These are phyloP conservation scores for Penaeus vannamei DNA, from an alignment of 1,140 invertebrate genomes.

Conservation along the genomic window DNA sequence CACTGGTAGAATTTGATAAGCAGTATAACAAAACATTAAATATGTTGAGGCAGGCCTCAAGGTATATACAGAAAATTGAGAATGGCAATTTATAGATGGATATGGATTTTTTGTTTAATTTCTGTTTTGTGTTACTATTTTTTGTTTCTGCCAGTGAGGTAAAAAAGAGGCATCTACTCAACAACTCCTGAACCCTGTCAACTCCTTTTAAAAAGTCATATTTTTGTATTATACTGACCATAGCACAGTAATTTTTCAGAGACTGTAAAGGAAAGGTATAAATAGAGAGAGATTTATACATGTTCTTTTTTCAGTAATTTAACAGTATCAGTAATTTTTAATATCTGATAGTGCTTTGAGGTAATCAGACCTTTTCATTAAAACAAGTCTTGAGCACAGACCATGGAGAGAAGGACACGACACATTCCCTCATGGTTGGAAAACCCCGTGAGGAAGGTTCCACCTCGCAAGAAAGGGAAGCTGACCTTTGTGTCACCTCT, in stretches of 20 bases:
- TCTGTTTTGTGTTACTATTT: neutral
- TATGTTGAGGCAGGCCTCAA: too few species aligned
- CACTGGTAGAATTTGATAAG: too few species aligned
- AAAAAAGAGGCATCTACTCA: neutral
- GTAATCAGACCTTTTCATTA: neutral
- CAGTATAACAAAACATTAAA: too few species aligned
- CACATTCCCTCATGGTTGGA: neutral
- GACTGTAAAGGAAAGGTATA: neutral
- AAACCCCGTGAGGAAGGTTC: slow-evolving; percentile 6
- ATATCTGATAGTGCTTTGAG: neutral
- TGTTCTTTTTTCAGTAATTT: slow-evolving; percentile 12
- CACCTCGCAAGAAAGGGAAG: neutral
- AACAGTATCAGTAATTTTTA: slow-evolving; percentile 1
- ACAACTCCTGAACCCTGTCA: slow-evolving; percentile 51
- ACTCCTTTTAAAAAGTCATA: slow-evolving; percentile 7
- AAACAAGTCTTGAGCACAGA: too few species aligned
- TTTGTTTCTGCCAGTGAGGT: neutral
- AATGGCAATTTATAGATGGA: too few species aligned
- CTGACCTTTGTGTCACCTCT: neutral
- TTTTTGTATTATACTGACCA: neutral
- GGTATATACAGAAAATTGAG: too few species aligned
- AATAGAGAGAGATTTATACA: neutral
- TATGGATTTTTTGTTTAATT: neutral
- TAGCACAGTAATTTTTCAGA: too few species aligned
- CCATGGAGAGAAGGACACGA: too few species aligned